Conservation (phyloP, 2,113 vertebrate genomes). For the Falcunculus frontatus region DNA sequence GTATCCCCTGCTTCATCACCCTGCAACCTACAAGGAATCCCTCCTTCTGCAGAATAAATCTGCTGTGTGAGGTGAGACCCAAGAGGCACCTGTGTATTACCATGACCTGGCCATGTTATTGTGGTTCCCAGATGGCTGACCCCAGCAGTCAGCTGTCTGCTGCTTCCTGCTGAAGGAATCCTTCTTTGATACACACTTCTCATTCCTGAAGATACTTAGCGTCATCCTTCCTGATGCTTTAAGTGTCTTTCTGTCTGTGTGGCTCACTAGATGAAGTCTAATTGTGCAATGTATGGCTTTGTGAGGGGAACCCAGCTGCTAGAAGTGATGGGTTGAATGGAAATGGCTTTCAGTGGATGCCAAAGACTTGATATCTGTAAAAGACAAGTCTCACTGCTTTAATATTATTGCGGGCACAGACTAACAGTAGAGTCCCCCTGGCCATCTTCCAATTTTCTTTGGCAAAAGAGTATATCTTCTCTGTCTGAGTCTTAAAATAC, state of each 20-base stretch:
- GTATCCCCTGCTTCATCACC: constrained; percentile 75
- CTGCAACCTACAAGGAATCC: constrained; percentile 71
- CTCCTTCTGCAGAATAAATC: constrained; percentile 74
- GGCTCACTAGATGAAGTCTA: neutral
- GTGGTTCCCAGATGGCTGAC: neutral
- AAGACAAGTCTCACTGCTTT: neutral
- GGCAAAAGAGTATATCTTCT: neutral
- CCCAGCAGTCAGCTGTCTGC: neutral
- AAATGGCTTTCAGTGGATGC: neutral
- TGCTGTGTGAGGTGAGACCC: constrained; percentile 86
- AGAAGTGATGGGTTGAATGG: neutral
- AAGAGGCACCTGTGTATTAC: neutral
- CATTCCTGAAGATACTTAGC: neutral
- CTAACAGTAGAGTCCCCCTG: neutral
- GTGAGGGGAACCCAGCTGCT: neutral
- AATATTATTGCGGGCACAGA: neutral
- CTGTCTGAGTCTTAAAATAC: neutral
- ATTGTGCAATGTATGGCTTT: neutral
- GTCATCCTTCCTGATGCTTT: neutral
- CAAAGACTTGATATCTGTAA: neutral
- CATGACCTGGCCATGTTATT: neutral
- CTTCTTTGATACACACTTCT: neutral
- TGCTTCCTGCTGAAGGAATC: neutral
- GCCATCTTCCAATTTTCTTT: neutral
- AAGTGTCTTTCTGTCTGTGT: neutral